Evolutionary conservation across 2,888 invertebrate species (phyloP).

Genomic region (Hipparchia sbordonii): DNA sequence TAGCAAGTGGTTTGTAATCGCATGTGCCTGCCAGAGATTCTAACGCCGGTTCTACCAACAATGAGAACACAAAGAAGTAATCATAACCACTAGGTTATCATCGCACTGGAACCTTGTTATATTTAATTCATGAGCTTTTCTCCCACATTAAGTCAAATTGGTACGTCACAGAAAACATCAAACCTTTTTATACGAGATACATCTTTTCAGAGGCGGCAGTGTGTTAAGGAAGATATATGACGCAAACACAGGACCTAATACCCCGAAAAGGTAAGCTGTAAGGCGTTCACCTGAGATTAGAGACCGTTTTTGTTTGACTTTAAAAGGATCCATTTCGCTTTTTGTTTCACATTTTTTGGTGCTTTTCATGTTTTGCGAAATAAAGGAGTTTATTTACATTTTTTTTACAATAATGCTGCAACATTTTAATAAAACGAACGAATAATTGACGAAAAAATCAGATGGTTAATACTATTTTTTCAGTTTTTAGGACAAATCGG

Average conservation of each 20-base stretch:
- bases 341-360: not conserved
- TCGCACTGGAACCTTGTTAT: not conserved
- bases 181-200: constrained; percentile 24
- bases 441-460: too few relatives aligned
- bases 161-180: constrained; percentile 19
- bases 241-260: constrained; percentile 21
- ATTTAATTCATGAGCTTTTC: not conserved
- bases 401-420: too few relatives aligned
- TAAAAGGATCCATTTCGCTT: constrained; percentile 12
- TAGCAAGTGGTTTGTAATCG: too few relatives aligned
- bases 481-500: too few relatives aligned
- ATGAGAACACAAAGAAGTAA: too few relatives aligned
- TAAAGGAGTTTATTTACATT: not conserved
- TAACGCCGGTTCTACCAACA: too few relatives aligned
- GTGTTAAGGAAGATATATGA: constrained; percentile 30
- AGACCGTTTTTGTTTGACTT: constrained; percentile 16
- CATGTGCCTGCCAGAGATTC: too few relatives aligned
- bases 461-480: too few relatives aligned
- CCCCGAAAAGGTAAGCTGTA: constrained; percentile 18
- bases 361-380: not conserved
- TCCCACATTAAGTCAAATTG: constrained; percentile 5
- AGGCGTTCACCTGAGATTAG: constrained; percentile 19
- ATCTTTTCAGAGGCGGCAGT: constrained; percentile 23
- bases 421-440: too few relatives aligned
- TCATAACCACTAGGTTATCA: too few relatives aligned